Conservation (phyloP, 1,140 invertebrate genomes). For the Ylistrum balloti region DNA sequence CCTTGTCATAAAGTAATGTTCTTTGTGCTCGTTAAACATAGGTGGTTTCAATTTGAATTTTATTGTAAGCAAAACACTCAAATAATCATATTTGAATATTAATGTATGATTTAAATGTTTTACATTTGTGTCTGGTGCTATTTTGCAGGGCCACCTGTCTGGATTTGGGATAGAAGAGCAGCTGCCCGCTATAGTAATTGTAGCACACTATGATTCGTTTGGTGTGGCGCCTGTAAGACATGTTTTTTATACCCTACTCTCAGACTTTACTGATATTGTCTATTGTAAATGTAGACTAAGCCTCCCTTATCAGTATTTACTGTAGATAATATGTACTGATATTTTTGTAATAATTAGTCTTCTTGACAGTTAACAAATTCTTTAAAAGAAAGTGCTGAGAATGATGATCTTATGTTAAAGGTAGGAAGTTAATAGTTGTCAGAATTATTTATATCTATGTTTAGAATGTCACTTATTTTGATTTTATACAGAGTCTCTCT, state of each 20-base stretch:
- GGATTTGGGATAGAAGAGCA: conserved; percentile 91
- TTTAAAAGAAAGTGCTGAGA: too few relatives aligned
- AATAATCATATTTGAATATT: too few relatives aligned
- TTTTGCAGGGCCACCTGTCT: conserved; percentile 91
- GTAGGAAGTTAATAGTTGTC: too few relatives aligned
- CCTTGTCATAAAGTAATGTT: too few relatives aligned
- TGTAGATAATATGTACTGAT: background rate
- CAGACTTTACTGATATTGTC: too few relatives aligned
- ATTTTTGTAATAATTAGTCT: background rate
- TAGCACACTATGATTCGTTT: conserved; percentile 96
- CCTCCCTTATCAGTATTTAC: background rate
- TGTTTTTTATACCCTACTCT: background rate
- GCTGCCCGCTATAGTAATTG: conserved; percentile 92
- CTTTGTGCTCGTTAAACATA: too few relatives aligned
- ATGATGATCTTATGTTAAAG: too few relatives aligned
- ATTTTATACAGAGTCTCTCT: conserved; percentile 89
- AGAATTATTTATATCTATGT: background rate
- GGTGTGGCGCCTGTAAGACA: conserved; percentile 92
- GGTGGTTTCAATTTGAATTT: too few relatives aligned
- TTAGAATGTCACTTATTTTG: conserved; percentile 48
- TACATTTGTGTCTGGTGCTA: background rate
- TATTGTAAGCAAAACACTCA: too few relatives aligned
- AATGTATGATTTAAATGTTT: too few relatives aligned
- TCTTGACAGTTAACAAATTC: too few relatives aligned
- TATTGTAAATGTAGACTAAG: too few relatives aligned